Evolutionary conservation across 92 coral and sea anemone species (phyloP), one percentile per base, ranked within the genome.

Genomic region (Actinernus sp.): DNA sequence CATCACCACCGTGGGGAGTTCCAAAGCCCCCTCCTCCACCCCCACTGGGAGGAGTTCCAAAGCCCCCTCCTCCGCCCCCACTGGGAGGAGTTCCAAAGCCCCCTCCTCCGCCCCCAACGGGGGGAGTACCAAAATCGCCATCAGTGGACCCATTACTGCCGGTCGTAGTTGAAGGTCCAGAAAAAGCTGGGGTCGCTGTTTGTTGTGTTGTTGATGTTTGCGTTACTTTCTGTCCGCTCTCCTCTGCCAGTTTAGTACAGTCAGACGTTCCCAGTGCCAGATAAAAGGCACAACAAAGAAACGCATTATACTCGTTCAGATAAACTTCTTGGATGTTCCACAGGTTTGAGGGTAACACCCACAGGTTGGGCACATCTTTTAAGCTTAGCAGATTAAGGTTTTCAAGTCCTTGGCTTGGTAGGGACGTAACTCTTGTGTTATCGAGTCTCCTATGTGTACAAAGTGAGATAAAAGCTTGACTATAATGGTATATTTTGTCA

Each of bases 281-380:
- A 17, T 64, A 25, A 52, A 91, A 81, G 16, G 93, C 88, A 30
- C 99, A 95, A 61, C 99, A 95, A 8, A 95, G 73, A 29, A 91
- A 91, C 0, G 97, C 78, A 61, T 87, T 91, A 60, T 88, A 89
- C 24, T 89, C 56, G 48, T 84, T 78, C 24, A 95, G 72, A 16
- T 78, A 4, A 9, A 95, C 89, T 14, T 84, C 77, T 24, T 51
- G 61, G 26, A 95, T 76, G 3, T 58, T 73, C 10, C 25, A 50
- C 37, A 91, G 56, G 16, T 84, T 74, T 2, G 82, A 63, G 1
- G 96, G 95, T 16, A 95, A 83, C 30, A 83, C 50, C 86, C 92
- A 84, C n/a, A 95, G 59, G 31, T 70, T 65, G 3, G 78, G 61
- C 4, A 91, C 92, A 29, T 47, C 36, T 47, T 63, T 55, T 7